A percentile compares a stretch with the other conserved stretches of the same genome.
phyloP scores from a whole-genome alignment of 2,888 invertebrate genomes.

The Temnothorax rugatulus region DNA sequence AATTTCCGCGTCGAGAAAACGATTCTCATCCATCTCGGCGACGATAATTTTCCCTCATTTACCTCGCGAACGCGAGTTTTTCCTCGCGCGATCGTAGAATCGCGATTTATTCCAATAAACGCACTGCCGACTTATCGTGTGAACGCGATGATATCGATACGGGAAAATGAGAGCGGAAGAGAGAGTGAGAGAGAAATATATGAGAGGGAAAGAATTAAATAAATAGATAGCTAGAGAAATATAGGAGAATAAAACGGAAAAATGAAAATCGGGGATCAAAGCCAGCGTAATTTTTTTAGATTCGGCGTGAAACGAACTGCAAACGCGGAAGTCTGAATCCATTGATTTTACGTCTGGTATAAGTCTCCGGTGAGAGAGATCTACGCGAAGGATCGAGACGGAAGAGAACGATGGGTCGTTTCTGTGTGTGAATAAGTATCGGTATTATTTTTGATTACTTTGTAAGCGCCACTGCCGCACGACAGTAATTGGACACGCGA shows the following conservation, averaged over 20 bases:
- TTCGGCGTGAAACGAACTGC: neutral
- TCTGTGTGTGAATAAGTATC: constrained; percentile 56
- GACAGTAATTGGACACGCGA: constrained; percentile 31
- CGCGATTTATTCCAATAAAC: constrained; percentile 65
- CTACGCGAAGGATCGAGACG: constrained; percentile 5
- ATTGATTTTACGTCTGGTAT: constrained; percentile 11
- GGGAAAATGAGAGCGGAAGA: constrained; percentile 3
- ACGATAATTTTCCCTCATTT: constrained; percentile 34
- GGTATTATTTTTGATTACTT: constrained; percentile 62
- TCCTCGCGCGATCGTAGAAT: constrained; percentile 43
- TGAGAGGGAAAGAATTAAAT: constrained; percentile 2
- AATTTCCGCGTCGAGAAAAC: constrained; percentile 22
- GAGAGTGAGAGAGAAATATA: neutral
- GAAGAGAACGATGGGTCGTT: constrained; percentile 38
- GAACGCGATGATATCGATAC: constrained; percentile 52
- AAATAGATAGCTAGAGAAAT: constrained; percentile 22
- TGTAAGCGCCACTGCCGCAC: constrained; percentile 53
- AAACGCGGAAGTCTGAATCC: neutral
- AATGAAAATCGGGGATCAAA: constrained; percentile 32
- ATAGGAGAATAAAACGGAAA: neutral
- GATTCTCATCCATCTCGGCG: constrained; percentile 19
- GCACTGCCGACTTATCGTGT: constrained; percentile 72
- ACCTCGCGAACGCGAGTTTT: constrained; percentile 9
- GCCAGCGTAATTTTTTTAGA: constrained; percentile 22
- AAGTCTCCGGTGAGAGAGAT: neutral